Evolutionary conservation across 2,888 invertebrate genomes (phyloP).

Genomic region (Steromphala cineraria): DNA sequence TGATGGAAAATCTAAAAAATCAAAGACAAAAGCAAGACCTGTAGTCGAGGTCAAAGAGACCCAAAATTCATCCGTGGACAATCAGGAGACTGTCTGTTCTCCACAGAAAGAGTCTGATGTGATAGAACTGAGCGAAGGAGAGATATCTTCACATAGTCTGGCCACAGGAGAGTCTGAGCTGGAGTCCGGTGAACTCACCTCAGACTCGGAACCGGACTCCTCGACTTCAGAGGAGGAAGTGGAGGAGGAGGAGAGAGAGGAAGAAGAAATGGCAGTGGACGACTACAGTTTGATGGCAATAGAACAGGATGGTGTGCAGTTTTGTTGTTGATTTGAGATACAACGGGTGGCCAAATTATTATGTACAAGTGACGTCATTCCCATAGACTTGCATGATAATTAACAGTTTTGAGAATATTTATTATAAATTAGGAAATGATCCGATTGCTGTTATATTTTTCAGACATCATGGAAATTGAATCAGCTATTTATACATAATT

Average conservation of each 20-base stretch:
- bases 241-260: neutral
- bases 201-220: neutral
- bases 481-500: too few species aligned
- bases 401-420: too few species aligned
- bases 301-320: neutral
- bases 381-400: too few species aligned
- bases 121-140: neutral
- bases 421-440: too few species aligned
- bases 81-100: neutral
- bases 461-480: too few species aligned
- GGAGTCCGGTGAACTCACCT: conserved; percentile 48
- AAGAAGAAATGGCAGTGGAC: neutral
- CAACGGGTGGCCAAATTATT: too few species aligned
- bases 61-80: neutral
- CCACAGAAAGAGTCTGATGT: neutral
- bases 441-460: too few species aligned
- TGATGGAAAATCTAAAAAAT: neutral
- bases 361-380: too few species aligned
- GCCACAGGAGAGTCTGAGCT: conserved; percentile 42
- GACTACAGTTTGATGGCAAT: neutral
- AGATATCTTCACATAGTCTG: conserved; percentile 31
- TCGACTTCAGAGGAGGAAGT: conserved; percentile 5
- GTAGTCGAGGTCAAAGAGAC: neutral
- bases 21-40: neutral
- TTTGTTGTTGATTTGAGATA: neutral